Evolutionary conservation across 2,797 vertebrate species (phyloP).

Genomic region (Echeneis naucrates): DNA sequence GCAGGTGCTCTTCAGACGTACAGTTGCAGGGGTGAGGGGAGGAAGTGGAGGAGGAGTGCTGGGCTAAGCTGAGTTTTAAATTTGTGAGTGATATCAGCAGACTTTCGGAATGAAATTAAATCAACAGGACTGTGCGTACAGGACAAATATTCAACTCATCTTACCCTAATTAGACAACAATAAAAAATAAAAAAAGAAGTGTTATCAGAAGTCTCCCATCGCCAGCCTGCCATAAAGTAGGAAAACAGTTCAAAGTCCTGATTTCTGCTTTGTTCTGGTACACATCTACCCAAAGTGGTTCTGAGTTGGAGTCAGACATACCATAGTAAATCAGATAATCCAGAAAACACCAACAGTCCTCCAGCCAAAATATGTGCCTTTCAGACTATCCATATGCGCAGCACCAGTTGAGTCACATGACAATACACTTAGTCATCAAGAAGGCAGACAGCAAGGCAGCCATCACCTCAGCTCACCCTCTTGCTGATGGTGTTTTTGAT

Average conservation of each 20-base stretch:
- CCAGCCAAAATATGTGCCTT: slow-evolving; percentile 59
- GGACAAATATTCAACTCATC: slow-evolving; percentile 7
- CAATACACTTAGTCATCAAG: slow-evolving; percentile 65
- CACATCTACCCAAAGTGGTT: slow-evolving; percentile 34
- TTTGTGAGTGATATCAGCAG: slow-evolving; percentile 47
- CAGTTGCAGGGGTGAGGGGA: slow-evolving; percentile 22
- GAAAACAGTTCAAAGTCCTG: slow-evolving; percentile 59
- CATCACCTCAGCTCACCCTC: slow-evolving; percentile 48
- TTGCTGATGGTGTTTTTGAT: background rate
- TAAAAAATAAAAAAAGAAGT: background rate
- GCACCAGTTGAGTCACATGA: slow-evolving; percentile 50
- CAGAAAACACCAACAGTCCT: slow-evolving; percentile 44
- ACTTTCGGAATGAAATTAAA: slow-evolving; percentile 35
- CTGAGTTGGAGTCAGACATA: slow-evolving; percentile 44
- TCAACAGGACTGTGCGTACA: slow-evolving; percentile 1
- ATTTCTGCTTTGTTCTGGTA: slow-evolving; percentile 41
- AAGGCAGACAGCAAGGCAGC: slow-evolving; percentile 47
- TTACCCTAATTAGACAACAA: background rate
- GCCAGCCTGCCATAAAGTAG: slow-evolving; percentile 44
- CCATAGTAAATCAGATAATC: slow-evolving; percentile 62
- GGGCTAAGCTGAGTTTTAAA: slow-evolving; percentile 38
- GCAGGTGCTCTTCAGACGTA: slow-evolving; percentile 80
- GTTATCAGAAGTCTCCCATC: slow-evolving; percentile 24
- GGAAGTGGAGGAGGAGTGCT: slow-evolving; percentile 29
- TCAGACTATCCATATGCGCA: slow-evolving; percentile 39